Percentiles rank a stretch among this genome's conserved stretches.
Evolutionary conservation across 2,888 invertebrate species (phyloP).

Genomic region (Eulithis prunata): DNA sequence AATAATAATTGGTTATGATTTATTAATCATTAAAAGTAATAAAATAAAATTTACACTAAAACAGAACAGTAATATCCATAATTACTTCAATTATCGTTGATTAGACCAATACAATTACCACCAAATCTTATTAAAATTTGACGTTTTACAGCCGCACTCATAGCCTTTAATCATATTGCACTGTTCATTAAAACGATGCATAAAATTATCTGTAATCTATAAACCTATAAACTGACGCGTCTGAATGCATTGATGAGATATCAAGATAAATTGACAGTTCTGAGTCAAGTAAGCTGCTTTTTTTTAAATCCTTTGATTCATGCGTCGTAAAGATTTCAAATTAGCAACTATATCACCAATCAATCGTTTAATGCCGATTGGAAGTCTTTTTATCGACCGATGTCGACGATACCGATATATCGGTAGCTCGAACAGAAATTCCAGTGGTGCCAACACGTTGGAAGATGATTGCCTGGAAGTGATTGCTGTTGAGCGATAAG

Average conservation of each 20-base stretch:
- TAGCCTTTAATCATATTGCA: neutral
- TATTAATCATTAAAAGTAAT: slow-evolving; percentile 13
- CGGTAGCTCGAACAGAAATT: too few species aligned
- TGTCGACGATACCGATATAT: too few species aligned
- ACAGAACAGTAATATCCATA: neutral
- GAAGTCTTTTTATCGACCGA: too few species aligned
- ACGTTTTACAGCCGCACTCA: slow-evolving; percentile 12
- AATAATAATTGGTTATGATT: slow-evolving; percentile 13
- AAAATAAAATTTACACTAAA: neutral
- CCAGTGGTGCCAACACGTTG: too few species aligned
- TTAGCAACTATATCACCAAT: slow-evolving; percentile 34
- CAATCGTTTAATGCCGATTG: slow-evolving; percentile 25
- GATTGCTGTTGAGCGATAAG: too few species aligned
- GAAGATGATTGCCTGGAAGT: too few species aligned
- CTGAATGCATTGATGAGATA: neutral
- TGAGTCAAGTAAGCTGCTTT: neutral
- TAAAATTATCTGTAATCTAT: neutral
- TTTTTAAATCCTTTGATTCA: slow-evolving; percentile 14
- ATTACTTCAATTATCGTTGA: slow-evolving; percentile 15
- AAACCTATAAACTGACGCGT: neutral
- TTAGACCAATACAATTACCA: slow-evolving; percentile 18
- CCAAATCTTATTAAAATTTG: slow-evolving; percentile 15
- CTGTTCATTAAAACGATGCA: neutral
- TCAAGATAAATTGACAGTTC: slow-evolving; percentile 2
- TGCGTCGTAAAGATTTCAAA: slow-evolving; percentile 32